Evolutionary conservation across 1,140 invertebrate species (phyloP).

Genomic region (Scaptomyza graminum): DNA sequence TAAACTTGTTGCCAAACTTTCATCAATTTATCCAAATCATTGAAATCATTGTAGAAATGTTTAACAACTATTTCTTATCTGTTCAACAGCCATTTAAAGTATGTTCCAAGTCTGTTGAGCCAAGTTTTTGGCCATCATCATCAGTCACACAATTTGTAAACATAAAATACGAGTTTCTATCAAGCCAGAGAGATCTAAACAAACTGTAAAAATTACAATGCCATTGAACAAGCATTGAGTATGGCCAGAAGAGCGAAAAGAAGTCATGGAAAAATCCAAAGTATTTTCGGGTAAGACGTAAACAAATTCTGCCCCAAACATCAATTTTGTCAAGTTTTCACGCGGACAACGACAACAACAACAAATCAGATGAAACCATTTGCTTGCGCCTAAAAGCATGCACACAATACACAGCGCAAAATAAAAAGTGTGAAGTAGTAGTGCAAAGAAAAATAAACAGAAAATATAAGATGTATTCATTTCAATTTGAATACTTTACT

Average conservation of each 20-base stretch:
- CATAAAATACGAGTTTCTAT: conserved; percentile 44
- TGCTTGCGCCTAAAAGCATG: conserved; percentile 41
- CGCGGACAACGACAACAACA: conserved; percentile 35
- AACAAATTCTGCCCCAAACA: conserved; percentile 50
- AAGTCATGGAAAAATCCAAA: conserved; percentile 18
- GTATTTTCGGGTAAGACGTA: conserved; percentile 22
- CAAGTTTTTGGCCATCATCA: conserved; percentile 32
- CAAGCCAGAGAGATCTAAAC: conserved; percentile 47
- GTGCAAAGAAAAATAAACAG: neutral
- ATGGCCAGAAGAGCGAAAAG: conserved; percentile 2
- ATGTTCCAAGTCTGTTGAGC: conserved; percentile 8
- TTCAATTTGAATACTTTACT: conserved; percentile 4
- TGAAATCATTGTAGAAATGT: neutral
- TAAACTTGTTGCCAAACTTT: neutral
- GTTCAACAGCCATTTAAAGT: conserved; percentile 10
- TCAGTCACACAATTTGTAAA: conserved; percentile 55
- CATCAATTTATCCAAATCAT: neutral
- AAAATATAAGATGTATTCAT: neutral
- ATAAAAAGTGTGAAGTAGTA: neutral
- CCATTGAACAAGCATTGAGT: conserved; percentile 28
- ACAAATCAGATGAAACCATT: conserved; percentile 46
- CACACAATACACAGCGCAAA: conserved; percentile 30
- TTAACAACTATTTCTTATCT: conserved; percentile 15
- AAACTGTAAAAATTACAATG: conserved; percentile 54
- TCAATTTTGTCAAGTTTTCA: conserved; percentile 52